Evolutionary conservation across 2,888 invertebrate species (phyloP).

Genomic region (Lamellibrachia columna): DNA sequence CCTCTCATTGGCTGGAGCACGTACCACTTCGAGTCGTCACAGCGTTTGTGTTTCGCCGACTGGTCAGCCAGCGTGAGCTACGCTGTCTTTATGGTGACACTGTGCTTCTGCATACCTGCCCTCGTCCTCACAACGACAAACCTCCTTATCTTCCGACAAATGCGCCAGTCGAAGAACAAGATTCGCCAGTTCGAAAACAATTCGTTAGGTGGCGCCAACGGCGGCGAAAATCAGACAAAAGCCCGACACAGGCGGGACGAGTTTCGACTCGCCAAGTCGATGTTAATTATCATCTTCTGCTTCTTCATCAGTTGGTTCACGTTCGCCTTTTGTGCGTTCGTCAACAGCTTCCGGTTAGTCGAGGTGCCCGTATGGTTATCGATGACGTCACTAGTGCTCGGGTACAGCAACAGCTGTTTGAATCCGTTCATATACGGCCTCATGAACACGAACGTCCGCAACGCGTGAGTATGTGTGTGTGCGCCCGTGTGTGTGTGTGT

Average conservation of each 20-base stretch:
- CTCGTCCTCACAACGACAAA: not conserved
- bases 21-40: not conserved
- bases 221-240: not conserved
- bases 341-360: not conserved
- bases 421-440: constrained; percentile 20
- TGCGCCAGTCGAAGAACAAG: not conserved
- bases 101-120: constrained; percentile 7
- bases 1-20: not conserved
- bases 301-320: constrained; percentile 6
- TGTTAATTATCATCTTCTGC: not conserved
- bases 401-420: constrained; percentile 11
- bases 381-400: not conserved
- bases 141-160: not conserved
- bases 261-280: constrained; percentile 16
- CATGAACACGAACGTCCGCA: not conserved
- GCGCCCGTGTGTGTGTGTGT: not conserved
- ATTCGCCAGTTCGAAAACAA: not conserved
- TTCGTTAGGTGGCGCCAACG: not conserved
- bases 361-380: not conserved
- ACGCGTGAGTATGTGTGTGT: constrained; percentile 21
- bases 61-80: not conserved
- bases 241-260: not conserved
- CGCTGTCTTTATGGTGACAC: constrained; percentile 18
- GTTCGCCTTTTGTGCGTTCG: not conserved
- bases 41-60: constrained; percentile 9